phyloP scores from a whole-genome alignment of 2,113 vertebrate genomes.

The Paradoxurus hermaphroditus region DNA sequence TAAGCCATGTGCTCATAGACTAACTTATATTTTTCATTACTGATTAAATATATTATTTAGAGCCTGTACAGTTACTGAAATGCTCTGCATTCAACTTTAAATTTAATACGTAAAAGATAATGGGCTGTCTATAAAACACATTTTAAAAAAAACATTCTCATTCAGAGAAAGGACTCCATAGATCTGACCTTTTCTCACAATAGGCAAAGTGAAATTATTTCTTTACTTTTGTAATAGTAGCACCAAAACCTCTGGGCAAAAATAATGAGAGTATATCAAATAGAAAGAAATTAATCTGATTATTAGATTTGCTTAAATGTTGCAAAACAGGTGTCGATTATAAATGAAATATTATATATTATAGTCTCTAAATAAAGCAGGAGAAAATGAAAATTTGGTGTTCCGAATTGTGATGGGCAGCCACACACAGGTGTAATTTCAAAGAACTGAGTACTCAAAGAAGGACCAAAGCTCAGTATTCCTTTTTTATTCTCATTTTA shows the following conservation, averaged over 20 bases:
- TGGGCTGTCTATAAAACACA: conserved; percentile 5
- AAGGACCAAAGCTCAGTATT: conserved; percentile 28
- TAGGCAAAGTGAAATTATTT: conserved; percentile 29
- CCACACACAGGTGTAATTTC: conserved; percentile 23
- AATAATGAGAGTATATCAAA: not conserved
- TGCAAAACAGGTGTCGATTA: conserved; percentile 1
- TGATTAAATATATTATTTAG: conserved; percentile 47
- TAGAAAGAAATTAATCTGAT: conserved; percentile 40
- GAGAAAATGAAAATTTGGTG: not conserved
- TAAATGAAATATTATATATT: not conserved
- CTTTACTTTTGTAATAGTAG: conserved; percentile 10
- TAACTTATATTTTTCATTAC: conserved; percentile 41
- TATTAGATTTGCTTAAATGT: conserved; percentile 39
- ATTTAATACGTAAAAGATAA: conserved; percentile 52
- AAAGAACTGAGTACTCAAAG: conserved; percentile 14
- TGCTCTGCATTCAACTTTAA: not conserved
- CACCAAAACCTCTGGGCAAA: not conserved
- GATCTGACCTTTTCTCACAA: conserved; percentile 14
- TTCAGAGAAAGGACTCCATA: not conserved
- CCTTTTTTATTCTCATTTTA: not conserved
- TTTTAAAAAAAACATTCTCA: not conserved
- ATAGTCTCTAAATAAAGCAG: not conserved
- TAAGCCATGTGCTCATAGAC: conserved; percentile 9
- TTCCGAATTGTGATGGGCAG: not conserved
- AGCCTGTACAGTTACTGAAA: conserved; percentile 32